These are phyloP conservation scores for Dryobotodes eremita DNA, from an alignment of 2,888 invertebrate species.

Conservation along the genomic window DNA sequence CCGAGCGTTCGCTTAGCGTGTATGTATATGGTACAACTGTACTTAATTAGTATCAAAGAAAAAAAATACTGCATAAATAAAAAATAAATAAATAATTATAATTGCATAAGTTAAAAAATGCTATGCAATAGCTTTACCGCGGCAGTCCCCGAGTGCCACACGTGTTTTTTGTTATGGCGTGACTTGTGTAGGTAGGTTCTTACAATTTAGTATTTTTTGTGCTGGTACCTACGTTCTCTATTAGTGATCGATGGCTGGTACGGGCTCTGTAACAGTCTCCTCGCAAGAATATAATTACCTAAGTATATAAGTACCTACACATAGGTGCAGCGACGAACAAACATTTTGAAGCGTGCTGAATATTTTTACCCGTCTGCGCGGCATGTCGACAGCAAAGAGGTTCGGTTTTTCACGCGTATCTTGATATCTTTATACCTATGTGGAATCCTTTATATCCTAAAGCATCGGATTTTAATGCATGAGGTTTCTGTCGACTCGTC, in stretches of 20 bases:
- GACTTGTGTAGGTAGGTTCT: not conserved
- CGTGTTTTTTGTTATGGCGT: not conserved
- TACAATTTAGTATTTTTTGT: not conserved
- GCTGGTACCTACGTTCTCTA: too few relatives aligned
- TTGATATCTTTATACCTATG: not conserved
- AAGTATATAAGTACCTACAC: too few relatives aligned
- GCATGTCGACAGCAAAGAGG: not conserved
- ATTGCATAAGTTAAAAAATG: too few relatives aligned
- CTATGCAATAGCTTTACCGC: too few relatives aligned
- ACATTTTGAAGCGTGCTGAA: not conserved
- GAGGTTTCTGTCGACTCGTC: not conserved
- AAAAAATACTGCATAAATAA: too few relatives aligned
- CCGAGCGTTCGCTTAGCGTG: too few relatives aligned
- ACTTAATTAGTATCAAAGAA: too few relatives aligned
- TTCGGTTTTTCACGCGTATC: not conserved
- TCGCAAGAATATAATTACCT: not conserved
- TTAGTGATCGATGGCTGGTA: too few relatives aligned
- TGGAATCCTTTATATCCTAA: not conserved
- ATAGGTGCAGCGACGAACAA: not conserved
- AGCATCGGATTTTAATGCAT: too few relatives aligned
- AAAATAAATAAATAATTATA: too few relatives aligned
- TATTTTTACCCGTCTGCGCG: conserved; percentile 1
- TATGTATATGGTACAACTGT: too few relatives aligned
- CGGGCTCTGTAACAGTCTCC: not conserved
- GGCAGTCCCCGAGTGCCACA: too few relatives aligned